phyloP scores from a whole-genome alignment of 92 coral and sea anemone genomes.

The Hydrozoanthus gracilis region DNA sequence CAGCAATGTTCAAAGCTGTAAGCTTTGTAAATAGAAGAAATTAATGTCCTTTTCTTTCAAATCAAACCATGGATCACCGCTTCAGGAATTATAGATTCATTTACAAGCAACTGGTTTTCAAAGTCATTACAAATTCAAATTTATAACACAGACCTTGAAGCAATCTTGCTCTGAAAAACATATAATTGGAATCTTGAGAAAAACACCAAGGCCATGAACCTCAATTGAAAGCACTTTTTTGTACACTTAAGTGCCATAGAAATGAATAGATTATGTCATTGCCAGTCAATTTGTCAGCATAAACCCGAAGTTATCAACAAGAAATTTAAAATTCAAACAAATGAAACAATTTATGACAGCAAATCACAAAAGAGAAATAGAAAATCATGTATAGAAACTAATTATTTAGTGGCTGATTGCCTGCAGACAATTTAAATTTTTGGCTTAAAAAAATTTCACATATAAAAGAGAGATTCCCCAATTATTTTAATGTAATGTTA shows the following conservation, averaged over 20 bases:
- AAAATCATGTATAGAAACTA: constrained; percentile 36
- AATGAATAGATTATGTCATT: not conserved
- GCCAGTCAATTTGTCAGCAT: constrained; percentile 25
- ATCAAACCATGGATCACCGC: not conserved
- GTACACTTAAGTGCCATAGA: not conserved
- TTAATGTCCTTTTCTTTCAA: constrained; percentile 10
- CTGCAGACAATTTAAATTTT: constrained; percentile 4
- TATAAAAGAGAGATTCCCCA: not conserved
- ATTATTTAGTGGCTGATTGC: constrained; percentile 34
- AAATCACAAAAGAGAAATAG: constrained; percentile 48
- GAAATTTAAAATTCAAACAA: constrained; percentile 44
- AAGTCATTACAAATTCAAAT: constrained; percentile 11
- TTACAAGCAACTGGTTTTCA: constrained; percentile 20
- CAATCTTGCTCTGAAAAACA: not conserved
- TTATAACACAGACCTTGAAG: constrained; percentile 19
- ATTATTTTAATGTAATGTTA: not conserved
- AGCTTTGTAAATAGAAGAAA: constrained; percentile 5
- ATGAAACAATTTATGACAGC: constrained; percentile 51
- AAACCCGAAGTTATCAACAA: constrained; percentile 37
- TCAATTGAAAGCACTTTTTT: constrained; percentile 27
- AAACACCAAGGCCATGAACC: not conserved
- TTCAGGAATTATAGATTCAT: constrained; percentile 15
- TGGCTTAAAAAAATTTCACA: constrained; percentile 16
- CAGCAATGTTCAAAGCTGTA: not conserved
- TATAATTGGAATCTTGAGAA: constrained; percentile 1